Evolutionary conservation across 1,140 invertebrate genomes (phyloP).

Genomic region (Bombus vancouverensis): DNA sequence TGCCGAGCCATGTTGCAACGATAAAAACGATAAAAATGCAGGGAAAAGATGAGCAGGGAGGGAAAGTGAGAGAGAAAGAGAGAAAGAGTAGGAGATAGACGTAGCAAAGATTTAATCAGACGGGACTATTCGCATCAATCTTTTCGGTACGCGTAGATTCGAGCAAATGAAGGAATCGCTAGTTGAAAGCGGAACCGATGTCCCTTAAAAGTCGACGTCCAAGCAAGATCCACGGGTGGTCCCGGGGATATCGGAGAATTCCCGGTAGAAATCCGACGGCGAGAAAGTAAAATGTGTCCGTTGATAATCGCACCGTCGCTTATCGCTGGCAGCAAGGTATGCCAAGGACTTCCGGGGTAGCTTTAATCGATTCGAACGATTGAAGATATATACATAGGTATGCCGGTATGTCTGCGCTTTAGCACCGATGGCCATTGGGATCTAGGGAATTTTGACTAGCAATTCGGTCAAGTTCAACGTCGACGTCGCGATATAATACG

Average conservation of each 20-base stretch:
- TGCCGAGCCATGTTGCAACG: neutral
- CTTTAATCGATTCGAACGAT: conserved; percentile 36
- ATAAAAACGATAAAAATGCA: neutral
- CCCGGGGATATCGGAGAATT: conserved; percentile 19
- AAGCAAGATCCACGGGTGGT: conserved; percentile 22
- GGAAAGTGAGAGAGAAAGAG: no score
- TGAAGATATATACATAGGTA: neutral
- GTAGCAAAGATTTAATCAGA: conserved; percentile 70
- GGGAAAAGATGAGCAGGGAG: no score
- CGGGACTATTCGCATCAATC: conserved; percentile 54
- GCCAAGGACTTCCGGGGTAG: conserved; percentile 42
- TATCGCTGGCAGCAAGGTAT: conserved; percentile 43
- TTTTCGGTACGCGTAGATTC: conserved; percentile 45
- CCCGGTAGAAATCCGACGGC: conserved; percentile 12
- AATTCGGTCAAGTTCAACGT: neutral
- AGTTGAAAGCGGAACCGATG: conserved; percentile 39
- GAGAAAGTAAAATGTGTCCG: conserved; percentile 35
- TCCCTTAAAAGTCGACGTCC: neutral
- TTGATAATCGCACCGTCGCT: conserved; percentile 31
- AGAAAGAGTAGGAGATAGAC: no score
- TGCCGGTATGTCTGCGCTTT: neutral
- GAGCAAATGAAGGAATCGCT: conserved; percentile 45
- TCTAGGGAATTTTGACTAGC: neutral
- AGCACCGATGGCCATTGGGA: neutral
- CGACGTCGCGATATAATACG: no score